Base-by-base conservation (phyloP, 2,888 invertebrate species). In the Microctonus hyperodae region DNA sequence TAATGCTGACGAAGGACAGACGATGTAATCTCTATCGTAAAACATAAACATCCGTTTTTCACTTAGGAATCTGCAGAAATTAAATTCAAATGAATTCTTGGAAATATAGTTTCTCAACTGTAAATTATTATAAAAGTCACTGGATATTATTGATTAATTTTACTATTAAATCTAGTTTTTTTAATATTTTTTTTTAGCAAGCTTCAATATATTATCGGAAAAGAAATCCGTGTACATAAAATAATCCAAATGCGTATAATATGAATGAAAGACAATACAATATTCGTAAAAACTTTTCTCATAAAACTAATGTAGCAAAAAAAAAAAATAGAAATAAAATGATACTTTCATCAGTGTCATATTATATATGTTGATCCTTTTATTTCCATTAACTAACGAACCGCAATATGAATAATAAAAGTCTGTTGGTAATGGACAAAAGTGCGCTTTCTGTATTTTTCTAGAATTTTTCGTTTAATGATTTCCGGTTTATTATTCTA, bases 31-130 rank as follows among this genome's bases (percentile, higher is more conserved):
- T 23, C 56, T 35, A 56, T 31, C n/a, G n/a, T 25, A 0, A 1
- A 23, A 33, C n/a, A 57, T 57, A 31, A 57, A 33, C 22, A 35
- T 37, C 33, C 20, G 44, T 44, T 44, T 44, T 44, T 20, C 44
- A 44, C 9, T 44, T 20, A 6, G 0, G 44, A 20, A 44, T 44
- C 20, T 44, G 44, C n/a, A n/a, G n/a, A 16, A 44, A 6, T 44
- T 20, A 6, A 7, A 20, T 16, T n/a, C 44, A 44, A 16, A 44
- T 5, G 4, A 16, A 7, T 7, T 44, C 44, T n/a, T n/a, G n/a
- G n/a, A n/a, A n/a, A n/a, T n/a, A n/a, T n/a, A n/a, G n/a, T n/a
- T n/a, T n/a, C n/a, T n/a, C n/a, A n/a, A n/a, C n/a, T n/a, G n/a
- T n/a, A n/a, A n/a, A n/a, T n/a, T n/a, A n/a, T n/a, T n/a, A n/a